These are phyloP conservation scores for Cisticola juncidis DNA, from an alignment of 2,113 vertebrate genomes.

Conservation along the genomic window DNA sequence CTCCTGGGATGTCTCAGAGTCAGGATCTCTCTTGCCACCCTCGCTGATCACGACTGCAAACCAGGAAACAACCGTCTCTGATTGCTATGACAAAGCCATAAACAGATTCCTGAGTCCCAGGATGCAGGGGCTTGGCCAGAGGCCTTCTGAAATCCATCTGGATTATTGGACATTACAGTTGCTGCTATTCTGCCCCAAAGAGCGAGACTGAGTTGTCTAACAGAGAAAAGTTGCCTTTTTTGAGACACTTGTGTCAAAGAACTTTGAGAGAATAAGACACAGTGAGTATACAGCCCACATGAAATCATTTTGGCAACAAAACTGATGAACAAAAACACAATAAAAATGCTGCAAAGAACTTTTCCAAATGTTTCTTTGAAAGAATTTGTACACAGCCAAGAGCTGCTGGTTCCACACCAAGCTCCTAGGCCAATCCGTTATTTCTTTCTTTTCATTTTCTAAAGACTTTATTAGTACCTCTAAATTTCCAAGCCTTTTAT, in stretches of 20 bases:
- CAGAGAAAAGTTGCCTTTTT: neutral
- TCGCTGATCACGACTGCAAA: neutral
- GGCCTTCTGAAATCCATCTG: neutral
- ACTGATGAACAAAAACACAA: constrained; percentile 17
- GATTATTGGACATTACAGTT: neutral
- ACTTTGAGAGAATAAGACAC: neutral
- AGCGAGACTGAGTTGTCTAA: neutral
- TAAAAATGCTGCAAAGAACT: constrained; percentile 27
- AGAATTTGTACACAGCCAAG: constrained; percentile 35
- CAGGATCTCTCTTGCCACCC: neutral
- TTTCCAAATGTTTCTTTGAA: constrained; percentile 51
- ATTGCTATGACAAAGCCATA: neutral
- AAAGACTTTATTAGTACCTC: constrained; percentile 4
- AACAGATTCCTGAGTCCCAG: neutral
- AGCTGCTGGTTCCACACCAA: neutral
- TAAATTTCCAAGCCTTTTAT: neutral
- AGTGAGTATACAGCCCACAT: neutral
- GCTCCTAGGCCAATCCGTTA: constrained; percentile 6
- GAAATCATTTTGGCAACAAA: constrained; percentile 40
- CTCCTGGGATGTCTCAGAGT: neutral
- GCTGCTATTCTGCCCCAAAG: neutral
- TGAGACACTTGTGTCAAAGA: neutral
- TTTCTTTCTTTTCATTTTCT: neutral
- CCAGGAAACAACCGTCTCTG: accelerated
- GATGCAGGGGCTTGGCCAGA: neutral